These are phyloP conservation scores for Zaprionus nigranus DNA, from an alignment of 1,140 invertebrate genomes.

Conservation along the genomic window DNA sequence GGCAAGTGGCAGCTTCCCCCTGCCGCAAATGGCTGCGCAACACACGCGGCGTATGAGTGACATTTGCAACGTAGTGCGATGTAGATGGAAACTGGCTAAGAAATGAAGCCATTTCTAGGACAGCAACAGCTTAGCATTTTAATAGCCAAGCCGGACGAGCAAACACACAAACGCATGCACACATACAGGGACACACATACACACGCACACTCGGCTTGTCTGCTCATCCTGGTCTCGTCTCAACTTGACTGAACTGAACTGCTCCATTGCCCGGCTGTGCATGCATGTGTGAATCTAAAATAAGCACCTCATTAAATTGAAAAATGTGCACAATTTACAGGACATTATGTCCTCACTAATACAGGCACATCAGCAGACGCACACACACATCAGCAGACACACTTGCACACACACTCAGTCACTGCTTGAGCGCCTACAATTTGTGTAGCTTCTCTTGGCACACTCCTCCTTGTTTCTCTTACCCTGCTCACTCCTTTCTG, in stretches of 20 bases:
- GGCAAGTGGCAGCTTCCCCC: constrained; percentile 5
- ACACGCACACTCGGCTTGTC: constrained; percentile 19
- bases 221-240: constrained; percentile 27
- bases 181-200: constrained; percentile 10
- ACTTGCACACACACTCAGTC: constrained; percentile 5
- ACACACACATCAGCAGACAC: neutral
- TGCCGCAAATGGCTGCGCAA: constrained; percentile 24
- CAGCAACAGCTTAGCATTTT: constrained; percentile 77
- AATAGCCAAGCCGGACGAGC: constrained; percentile 53
- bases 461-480: neutral
- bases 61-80: constrained; percentile 19
- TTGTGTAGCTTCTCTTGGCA: constrained; percentile 58
- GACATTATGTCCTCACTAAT: constrained; percentile 75
- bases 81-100: constrained; percentile 11
- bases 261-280: constrained; percentile 25
- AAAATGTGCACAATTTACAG: constrained; percentile 81
- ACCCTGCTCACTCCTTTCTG: neutral
- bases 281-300: constrained; percentile 76
- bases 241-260: neutral
- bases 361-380: constrained; percentile 37
- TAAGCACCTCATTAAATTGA: constrained; percentile 84
- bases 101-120: constrained; percentile 69
- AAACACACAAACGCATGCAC: neutral
- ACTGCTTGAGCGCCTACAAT: constrained; percentile 45
- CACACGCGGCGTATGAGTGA: constrained; percentile 69